Conservation (phyloP, 2,113 vertebrate species). For the Oceanites oceanicus region DNA sequence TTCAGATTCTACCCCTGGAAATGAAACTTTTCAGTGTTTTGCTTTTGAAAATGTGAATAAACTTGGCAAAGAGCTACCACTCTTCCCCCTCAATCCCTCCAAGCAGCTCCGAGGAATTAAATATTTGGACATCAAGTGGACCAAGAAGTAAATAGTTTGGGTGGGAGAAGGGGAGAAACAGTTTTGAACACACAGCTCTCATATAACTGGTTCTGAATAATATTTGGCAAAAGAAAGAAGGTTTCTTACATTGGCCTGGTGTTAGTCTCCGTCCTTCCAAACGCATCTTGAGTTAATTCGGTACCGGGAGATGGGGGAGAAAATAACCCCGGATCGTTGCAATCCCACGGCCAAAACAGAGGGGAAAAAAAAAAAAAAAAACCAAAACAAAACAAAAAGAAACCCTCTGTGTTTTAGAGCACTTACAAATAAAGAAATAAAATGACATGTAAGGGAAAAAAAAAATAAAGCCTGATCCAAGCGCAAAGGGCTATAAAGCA, state of each 20-base stretch:
- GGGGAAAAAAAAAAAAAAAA: too few species aligned
- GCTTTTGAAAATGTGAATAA: background rate
- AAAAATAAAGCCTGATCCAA: background rate
- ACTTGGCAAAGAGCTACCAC: background rate
- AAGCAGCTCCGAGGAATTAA: background rate
- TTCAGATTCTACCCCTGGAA: background rate
- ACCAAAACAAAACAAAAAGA: too few species aligned
- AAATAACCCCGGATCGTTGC: background rate
- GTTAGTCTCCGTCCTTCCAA: background rate
- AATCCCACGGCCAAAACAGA: background rate
- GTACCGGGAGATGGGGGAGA: background rate
- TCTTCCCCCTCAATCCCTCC: background rate
- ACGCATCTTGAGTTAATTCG: background rate
- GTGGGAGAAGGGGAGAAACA: background rate
- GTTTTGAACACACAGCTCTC: background rate
- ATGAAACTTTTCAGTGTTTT: background rate
- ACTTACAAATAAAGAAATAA: background rate
- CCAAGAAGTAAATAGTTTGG: background rate
- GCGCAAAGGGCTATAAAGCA: background rate
- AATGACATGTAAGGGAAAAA: fast-evolving
- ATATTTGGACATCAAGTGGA: background rate
- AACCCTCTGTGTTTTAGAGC: background rate
- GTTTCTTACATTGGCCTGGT: background rate
- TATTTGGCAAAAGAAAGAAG: background rate
- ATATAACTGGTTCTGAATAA: background rate